Conservation (phyloP, 2,888 invertebrate species). For the Drosophila setosimentum region DNA sequence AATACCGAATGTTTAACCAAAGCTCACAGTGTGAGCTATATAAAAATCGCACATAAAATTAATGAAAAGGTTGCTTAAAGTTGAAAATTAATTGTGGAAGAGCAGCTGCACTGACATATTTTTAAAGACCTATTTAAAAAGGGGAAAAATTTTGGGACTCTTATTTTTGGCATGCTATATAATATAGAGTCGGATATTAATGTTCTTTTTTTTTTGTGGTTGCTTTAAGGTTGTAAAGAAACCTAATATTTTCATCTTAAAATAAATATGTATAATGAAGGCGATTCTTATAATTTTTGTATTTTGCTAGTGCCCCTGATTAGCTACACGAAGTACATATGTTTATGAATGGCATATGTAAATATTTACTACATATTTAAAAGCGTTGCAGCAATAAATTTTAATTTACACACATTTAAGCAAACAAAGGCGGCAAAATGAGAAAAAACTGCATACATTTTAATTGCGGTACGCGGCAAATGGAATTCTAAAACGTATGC, state of each 20-base stretch:
- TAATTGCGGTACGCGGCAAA: conserved; percentile 52
- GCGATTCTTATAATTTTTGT: not conserved
- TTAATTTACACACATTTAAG: conserved; percentile 71
- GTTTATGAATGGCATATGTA: too few relatives aligned
- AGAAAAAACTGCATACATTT: conserved; percentile 32
- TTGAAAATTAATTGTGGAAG: not conserved
- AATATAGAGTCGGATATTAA: too few relatives aligned
- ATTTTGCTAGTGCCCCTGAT: not conserved
- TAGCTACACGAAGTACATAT: not conserved
- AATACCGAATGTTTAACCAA: not conserved
- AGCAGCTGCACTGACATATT: not conserved
- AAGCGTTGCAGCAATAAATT: conserved; percentile 31
- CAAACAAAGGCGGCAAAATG: conserved; percentile 56
- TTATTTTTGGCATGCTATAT: too few relatives aligned
- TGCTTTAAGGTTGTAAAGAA: not conserved
- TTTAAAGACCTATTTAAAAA: not conserved
- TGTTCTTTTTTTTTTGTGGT: too few relatives aligned
- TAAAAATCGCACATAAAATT: not conserved
- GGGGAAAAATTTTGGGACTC: too few relatives aligned
- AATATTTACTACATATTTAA: not conserved
- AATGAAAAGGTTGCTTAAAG: not conserved
- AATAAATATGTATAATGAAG: not conserved
- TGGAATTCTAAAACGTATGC: conserved; percentile 37
- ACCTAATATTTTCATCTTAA: not conserved
- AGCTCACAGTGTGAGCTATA: not conserved